These are phyloP conservation scores for Toxotes chatareus DNA, from an alignment of 2,113 vertebrate species.

Conservation along the genomic window DNA sequence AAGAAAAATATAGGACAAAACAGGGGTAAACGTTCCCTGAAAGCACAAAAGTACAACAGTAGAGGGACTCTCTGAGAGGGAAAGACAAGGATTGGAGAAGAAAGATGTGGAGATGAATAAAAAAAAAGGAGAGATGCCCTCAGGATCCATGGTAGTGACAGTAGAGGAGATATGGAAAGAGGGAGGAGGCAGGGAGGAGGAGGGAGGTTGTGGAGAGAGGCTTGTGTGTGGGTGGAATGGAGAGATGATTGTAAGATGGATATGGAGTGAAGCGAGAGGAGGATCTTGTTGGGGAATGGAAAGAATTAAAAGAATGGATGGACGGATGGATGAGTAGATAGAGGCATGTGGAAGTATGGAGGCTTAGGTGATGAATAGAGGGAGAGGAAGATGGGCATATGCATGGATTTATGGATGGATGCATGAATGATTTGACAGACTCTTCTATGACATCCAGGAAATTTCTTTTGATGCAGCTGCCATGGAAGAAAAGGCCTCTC, in stretches of 20 bases:
- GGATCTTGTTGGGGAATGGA: constrained; percentile 17
- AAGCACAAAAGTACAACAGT: constrained; percentile 21
- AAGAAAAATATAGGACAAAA: neutral
- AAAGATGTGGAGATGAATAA: constrained; percentile 38
- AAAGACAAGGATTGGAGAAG: constrained; percentile 8
- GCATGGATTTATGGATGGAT: constrained; percentile 12
- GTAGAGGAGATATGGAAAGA: constrained; percentile 54
- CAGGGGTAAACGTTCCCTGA: constrained; percentile 16
- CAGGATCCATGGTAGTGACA: constrained; percentile 69
- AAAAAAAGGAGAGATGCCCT: constrained; percentile 49
- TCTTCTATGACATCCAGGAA: constrained; percentile 32
- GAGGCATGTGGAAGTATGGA: constrained; percentile 2
- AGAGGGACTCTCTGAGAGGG: neutral
- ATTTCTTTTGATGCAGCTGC: constrained; percentile 21
- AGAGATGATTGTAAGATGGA: constrained; percentile 64
- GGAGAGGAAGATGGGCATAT: constrained; percentile 13
- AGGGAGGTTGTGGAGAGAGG: constrained; percentile 13
- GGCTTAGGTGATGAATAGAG: constrained; percentile 21
- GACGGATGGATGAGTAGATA: constrained; percentile 13
- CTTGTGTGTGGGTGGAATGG: constrained; percentile 64
- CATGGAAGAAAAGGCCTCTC: constrained; percentile 31
- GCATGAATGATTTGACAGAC: constrained; percentile 32
- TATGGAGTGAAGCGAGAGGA: constrained; percentile 47
- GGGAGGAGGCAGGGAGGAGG: constrained; percentile 4
- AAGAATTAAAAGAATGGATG: constrained; percentile 4